Conservation (phyloP, 2,113 vertebrate genomes). For the Sardina pilchardus region DNA sequence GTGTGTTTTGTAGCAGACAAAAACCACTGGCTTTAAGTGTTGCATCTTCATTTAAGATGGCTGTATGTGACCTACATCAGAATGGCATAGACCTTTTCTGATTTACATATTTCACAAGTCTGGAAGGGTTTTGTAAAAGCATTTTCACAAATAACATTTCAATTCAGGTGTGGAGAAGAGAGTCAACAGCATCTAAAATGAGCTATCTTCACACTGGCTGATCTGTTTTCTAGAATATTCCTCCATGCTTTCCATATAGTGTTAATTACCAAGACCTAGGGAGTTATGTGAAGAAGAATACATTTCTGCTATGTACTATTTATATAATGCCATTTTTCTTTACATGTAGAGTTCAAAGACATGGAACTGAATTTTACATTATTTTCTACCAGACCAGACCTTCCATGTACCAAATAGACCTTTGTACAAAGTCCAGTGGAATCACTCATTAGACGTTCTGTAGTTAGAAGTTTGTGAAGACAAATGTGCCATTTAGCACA, state of each 20-base stretch:
- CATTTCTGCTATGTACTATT: not conserved
- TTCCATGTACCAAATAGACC: not conserved
- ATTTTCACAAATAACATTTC: not conserved
- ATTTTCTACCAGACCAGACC: not conserved
- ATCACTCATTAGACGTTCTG: not conserved
- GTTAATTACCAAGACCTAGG: not conserved
- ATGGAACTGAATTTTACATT: not conserved
- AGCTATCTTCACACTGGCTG: constrained; percentile 49
- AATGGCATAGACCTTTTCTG: not conserved
- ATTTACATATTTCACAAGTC: not conserved
- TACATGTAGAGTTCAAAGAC: not conserved
- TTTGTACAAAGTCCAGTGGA: not conserved
- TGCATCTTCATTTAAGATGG: not conserved
- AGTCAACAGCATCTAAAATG: constrained; percentile 56
- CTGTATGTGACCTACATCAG: not conserved
- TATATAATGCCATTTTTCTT: not conserved
- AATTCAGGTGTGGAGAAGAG: constrained; percentile 26
- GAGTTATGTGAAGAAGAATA: not conserved
- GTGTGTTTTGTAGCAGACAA: not conserved
- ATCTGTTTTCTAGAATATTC: constrained; percentile 50
- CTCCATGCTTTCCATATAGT: not conserved
- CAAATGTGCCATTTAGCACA: not conserved
- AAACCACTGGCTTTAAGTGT: not conserved
- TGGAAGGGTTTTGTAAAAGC: not conserved
- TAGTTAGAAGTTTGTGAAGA: not conserved